phyloP scores from a whole-genome alignment of 2,888 invertebrate species.

The Amphipoea oculea region DNA sequence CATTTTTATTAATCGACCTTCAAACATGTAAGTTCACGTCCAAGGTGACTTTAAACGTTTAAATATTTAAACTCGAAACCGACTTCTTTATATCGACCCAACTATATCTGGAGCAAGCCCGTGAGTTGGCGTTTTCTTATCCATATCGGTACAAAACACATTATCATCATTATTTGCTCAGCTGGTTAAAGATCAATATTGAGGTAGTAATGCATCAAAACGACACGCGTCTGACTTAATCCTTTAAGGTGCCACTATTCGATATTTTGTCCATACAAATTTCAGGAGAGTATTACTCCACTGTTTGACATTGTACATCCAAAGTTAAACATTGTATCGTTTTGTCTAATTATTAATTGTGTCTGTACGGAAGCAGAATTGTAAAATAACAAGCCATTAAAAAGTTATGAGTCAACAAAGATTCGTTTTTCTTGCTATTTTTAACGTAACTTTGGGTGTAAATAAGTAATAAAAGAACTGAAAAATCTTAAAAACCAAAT shows the following conservation, averaged over 20 bases:
- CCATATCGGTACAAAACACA: not conserved
- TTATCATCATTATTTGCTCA: conserved; percentile 25
- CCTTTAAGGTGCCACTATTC: not conserved
- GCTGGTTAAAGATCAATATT: conserved; percentile 19
- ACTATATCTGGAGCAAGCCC: conserved; percentile 6
- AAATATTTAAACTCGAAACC: conserved; percentile 27
- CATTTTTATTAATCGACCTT: not conserved
- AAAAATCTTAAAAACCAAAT: too few species aligned
- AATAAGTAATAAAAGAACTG: too few species aligned
- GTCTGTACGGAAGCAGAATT: too few species aligned
- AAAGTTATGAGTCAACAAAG: too few species aligned
- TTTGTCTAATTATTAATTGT: too few species aligned
- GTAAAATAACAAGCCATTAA: too few species aligned
- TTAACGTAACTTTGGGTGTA: too few species aligned
- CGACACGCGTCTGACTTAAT: not conserved
- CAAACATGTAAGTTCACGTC: not conserved
- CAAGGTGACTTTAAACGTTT: conserved; percentile 23
- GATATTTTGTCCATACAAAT: too few species aligned
- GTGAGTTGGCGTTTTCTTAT: conserved; percentile 3
- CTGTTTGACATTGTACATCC: too few species aligned
- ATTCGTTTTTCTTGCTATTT: too few species aligned
- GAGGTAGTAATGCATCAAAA: not conserved
- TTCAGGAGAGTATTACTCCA: too few species aligned
- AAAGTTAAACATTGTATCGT: too few species aligned
- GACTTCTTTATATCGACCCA: conserved; percentile 16